Evolutionary conservation across 35 echinoderm and acorn worm species (phyloP), one percentile per base, ranked within the genome.

Genomic region (Stichopus chloronotus): DNA sequence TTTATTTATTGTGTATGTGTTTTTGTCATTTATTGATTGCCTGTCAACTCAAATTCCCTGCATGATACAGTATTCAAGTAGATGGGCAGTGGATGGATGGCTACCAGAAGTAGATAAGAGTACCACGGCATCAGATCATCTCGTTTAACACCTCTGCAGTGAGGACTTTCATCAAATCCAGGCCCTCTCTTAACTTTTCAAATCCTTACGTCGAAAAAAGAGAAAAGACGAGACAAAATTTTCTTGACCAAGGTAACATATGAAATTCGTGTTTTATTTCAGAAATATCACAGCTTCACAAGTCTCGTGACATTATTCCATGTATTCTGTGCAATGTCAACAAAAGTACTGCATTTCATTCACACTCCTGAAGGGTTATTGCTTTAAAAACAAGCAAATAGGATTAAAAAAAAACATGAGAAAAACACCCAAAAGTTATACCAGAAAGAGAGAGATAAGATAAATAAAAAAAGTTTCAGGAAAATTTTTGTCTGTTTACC

Each of bases 231-330:
- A 74, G 69, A 74, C 69, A 74, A 74, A 14, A 74, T 20, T 20
- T 19, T 74, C 17, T 74, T 74, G 69, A 74, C 69, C 69, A 74
- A 74, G 17, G 69, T 74, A 74, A 74, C 69, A 74, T 74, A 74
- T 21, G 17, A 74, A 74, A 74, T 74, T 74, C 19, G 69, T 74
- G 17, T 74, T 74, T 16, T 74, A 74, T 74, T 74, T 74, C 69
- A 74, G 69, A 74, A 74, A 74, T 74, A 74, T 74, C 69, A 74
- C 69, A 74, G 69, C 69, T 14, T 74, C 69, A 74, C 69, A 20
- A 61, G 59, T 61, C 14, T 8, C n/a, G 7, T 74, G 22, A 20
- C 69, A 74, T 65, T 43, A 43, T n/a, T 74, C 69, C 69, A 74
- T 74, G 13, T 74, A 74, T 7, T 74, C 13, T 74, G 69, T 74